Percentiles rank a stretch among this genome's conserved stretches.
phyloP scores from a whole-genome alignment of 2,888 invertebrate genomes.

The Scaptomyza polygonia region DNA sequence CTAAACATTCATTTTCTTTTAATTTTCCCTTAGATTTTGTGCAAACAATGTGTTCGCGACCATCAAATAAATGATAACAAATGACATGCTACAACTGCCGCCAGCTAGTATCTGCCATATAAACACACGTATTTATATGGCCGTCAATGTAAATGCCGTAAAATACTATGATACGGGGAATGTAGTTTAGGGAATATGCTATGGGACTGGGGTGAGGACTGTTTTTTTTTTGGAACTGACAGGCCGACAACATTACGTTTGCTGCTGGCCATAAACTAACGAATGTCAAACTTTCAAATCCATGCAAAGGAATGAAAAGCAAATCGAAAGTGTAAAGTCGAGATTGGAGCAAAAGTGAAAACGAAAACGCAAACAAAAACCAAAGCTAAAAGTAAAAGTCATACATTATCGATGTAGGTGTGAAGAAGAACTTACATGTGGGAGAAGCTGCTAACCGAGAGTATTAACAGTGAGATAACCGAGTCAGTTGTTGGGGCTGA shows the following conservation, averaged over 20 bases:
- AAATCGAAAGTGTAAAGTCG: not conserved
- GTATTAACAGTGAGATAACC: not conserved
- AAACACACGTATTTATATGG: slow-evolving; percentile 44
- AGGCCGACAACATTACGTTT: slow-evolving; percentile 40
- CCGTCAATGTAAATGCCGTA: slow-evolving; percentile 47
- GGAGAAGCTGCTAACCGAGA: slow-evolving; percentile 17
- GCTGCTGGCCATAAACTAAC: slow-evolving; percentile 61
- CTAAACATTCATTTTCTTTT: not conserved
- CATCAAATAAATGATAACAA: slow-evolving; percentile 30
- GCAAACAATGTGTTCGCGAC: slow-evolving; percentile 1
- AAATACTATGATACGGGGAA: slow-evolving; percentile 26
- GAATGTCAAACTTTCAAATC: slow-evolving; percentile 58
- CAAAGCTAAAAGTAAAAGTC: slow-evolving; percentile 43
- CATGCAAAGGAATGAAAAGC: slow-evolving; percentile 12
- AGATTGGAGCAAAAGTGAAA: not conserved
- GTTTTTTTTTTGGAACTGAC: slow-evolving; percentile 25
- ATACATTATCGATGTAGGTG: slow-evolving; percentile 46
- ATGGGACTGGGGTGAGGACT: not conserved
- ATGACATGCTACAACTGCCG: slow-evolving; percentile 25
- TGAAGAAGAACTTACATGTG: slow-evolving; percentile 57
- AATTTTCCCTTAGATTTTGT: slow-evolving; percentile 1
- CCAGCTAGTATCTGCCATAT: slow-evolving; percentile 16
- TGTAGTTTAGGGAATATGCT: slow-evolving; percentile 1
- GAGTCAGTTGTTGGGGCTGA: not conserved
- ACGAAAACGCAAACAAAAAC: not conserved